Base-by-base conservation (phyloP, 2,888 invertebrate species). In the Synergus japonicus region DNA sequence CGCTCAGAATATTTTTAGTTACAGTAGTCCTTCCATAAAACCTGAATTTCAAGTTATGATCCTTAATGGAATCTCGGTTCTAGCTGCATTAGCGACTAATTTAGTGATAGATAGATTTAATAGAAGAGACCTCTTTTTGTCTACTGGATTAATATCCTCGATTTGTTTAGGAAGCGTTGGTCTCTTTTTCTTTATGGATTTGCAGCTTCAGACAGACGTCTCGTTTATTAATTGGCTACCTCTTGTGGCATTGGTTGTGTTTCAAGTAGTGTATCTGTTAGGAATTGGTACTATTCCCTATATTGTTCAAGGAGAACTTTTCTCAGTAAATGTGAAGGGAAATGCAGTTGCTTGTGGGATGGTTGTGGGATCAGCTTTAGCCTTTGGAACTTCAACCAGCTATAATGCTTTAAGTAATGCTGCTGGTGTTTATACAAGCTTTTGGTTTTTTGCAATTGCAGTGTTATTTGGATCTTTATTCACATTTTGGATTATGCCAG, bases 231-330 rank as follows among this genome's bases (percentile, higher is more conserved):
- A 92, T 78, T 94, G 94, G 93, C 92, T 95, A 88, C 95, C 95
- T 82, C 92, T 94, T 79, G 92, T 93, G 83, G 94, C 94, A 86
- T 93, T 95, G 87, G 93, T 94, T 46, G 92, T 94, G 82, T 95
- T 94, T 92, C 94, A 95, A 91, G 94, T 94, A 85, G 94, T 94
- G 58, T 95, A 95, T 81, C 94, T 94, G 3, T 92, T 95, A 87
- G 95, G 95, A 29, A 93, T 95, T 89, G 95, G 95, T 0, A 94
- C 95, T 3, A 93, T 95, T 84, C 95, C 95, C 41, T 95, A 94
- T 88, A 94, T 95, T 63, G 93, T 95, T 76, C 93, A 94, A 65
- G 94, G 94, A 4, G 95, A 95, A 91, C 93, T 95, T 88, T 94
- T 96, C 89, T 94, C 96, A 65, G 92, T 94, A 4, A 93, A 94